Evolutionary conservation across 2,113 vertebrate genomes (phyloP), one percentile per base, ranked within the genome.

Genomic region (Hemicordylus capensis): DNA sequence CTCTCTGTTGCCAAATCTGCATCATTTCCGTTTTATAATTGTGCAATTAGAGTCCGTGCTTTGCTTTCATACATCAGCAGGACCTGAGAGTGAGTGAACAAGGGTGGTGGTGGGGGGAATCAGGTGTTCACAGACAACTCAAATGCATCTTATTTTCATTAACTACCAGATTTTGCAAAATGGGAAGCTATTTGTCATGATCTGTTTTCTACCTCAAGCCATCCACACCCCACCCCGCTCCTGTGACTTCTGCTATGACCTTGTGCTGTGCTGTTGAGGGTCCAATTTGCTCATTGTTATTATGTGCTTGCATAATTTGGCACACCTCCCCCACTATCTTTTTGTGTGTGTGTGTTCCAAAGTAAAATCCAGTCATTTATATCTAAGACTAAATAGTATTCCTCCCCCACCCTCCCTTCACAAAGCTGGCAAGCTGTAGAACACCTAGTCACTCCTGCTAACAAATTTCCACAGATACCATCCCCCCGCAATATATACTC

Each of bases 1-100:
- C 96, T 95, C 94, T 94, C 90, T 93, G 94, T 97, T 96, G 96
- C 97, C 96, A 97, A 97, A 96, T 96, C 97, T 96, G 94, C 94
- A 97, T 96, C 94, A 97, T 98, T 98, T 98, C 97, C 97, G 96
- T 97, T 98, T 98, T 98, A 97, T 99, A 99, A 99, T 98, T 98
- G 97, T 97, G 95, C 98, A 99, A 98, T 99, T 99, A 99, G 98
- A 98, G 97, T 96, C 97, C 97, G 95, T 92, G 96, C 96, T 97
- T 94, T 97, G 96, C 97, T 98, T 98, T 97, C 97, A 98, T 98
- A 98, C 95, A 98, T 98, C 98, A 98, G 97, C 97, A 96, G 96
- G 95, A 93, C 96, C 95, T 93, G 94, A 90, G 90, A 92, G 92
- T 93, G 94, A 76, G 72, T 75, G 83, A 76, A 20, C 64, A 22